Percentiles rank a stretch among this genome's conserved stretches.
phyloP scores from a whole-genome alignment of 1,140 invertebrate species.

The Bombus waltoni region DNA sequence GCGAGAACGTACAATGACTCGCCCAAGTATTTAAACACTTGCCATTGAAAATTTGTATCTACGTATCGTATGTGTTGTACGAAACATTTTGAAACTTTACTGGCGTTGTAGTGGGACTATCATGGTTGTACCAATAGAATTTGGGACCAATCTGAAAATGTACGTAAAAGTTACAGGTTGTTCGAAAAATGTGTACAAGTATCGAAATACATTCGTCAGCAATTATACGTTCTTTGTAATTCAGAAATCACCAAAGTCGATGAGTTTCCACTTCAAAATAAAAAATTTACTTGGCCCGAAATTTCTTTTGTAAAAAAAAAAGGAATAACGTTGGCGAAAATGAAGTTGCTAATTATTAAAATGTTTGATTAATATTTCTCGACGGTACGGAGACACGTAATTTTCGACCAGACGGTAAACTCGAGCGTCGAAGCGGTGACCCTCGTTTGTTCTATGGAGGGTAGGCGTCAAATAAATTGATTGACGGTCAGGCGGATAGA shows the following conservation, averaged over 20 bases:
- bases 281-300: neutral
- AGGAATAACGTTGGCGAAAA: no score
- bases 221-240: no score
- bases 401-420: neutral
- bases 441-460: constrained; percentile 19
- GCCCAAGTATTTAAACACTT: neutral
- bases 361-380: neutral
- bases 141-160: no score
- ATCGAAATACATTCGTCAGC: no score
- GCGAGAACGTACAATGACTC: neutral
- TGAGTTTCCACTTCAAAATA: neutral
- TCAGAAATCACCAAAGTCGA: no score
- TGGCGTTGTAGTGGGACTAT: no score
- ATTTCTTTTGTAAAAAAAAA: neutral
- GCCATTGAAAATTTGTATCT: neutral
- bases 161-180: no score
- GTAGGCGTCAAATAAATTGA: constrained; percentile 30
- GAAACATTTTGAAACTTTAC: no score
- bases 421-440: neutral
- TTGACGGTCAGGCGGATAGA: constrained; percentile 6
- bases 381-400: no score
- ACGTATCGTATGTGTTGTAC: no score
- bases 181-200: no score
- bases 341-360: neutral
- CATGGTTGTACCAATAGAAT: no score